Evolutionary conservation across 2,797 vertebrate genomes (phyloP), one percentile per base, ranked within the genome.

Genomic region (Anguilla pacifica): DNA sequence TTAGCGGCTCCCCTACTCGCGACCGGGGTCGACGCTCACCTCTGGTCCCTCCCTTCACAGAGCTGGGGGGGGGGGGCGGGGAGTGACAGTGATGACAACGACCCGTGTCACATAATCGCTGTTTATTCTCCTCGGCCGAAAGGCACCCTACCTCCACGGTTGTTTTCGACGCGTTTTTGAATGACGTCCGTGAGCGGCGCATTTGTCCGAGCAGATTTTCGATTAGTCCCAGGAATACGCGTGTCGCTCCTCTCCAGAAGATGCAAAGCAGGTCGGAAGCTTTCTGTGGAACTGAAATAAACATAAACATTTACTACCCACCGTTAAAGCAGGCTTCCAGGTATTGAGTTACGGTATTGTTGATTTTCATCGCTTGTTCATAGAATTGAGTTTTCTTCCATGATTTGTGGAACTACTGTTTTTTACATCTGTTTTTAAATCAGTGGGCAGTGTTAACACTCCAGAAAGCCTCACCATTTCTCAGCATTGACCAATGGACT

Each of bases 211-310:
- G 6, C 51, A 35, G 11, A 46, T 61, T 51, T 85, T 35, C 22
- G 57, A 22, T 46, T 31, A 28, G 31, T 39, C 55, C 57, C 49
- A 25, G 57, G 43, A 15, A 64, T 6, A 6, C 35, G 15, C n/a
- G 35, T 83, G 35, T 31, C 17, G 59, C 19, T 43, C 28, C 46
- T 57, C 46, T 19, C 6, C 49, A 84, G n/a, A 35, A 13, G 7
- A 83, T 43, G 43, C 7, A 81, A 86, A 43, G 31, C 25, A 28
- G 25, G 51, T 57, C 61, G n/a, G 72, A 83, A 15, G 46, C 17
- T 53, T 88, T 39, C 28, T 67, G 61, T 70, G 81, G 85, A 87
- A 39, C 74, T 85, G 19, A 28, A 67, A 86, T 84, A 83, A 87
- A 72, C 31, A 31, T 28, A 77, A 53, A 49, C 61, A n/a, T 86